Conservation (phyloP, 2,888 invertebrate species). For the Tenthredo amoena region DNA sequence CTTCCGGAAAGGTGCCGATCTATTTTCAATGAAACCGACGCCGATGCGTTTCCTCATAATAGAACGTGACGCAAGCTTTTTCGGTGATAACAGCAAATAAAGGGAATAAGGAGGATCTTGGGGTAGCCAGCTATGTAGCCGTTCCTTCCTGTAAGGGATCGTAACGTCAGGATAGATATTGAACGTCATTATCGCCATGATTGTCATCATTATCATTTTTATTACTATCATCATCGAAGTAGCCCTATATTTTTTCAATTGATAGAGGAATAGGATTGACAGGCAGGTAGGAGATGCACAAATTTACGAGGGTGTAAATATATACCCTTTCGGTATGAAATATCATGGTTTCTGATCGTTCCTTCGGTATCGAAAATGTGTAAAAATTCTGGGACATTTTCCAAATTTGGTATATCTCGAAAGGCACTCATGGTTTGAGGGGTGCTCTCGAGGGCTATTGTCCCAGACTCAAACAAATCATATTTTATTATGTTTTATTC, state of each 20-base stretch:
- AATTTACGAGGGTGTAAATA: neutral
- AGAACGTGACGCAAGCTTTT: constrained; percentile 37
- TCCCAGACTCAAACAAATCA: neutral
- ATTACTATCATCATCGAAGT: neutral
- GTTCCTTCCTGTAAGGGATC: neutral
- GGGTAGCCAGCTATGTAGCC: neutral
- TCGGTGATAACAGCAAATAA: constrained; percentile 11
- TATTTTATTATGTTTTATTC: neutral
- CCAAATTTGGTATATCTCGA: neutral
- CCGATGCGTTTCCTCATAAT: constrained; percentile 24
- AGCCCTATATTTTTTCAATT: neutral
- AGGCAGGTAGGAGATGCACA: neutral
- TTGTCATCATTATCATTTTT: neutral
- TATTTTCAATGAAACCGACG: constrained; percentile 21
- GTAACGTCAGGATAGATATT: constrained; percentile 34
- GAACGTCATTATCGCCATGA: constrained; percentile 12
- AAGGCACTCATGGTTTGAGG: neutral
- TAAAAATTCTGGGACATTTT: neutral
- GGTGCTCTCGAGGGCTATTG: neutral
- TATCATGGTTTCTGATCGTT: neutral
- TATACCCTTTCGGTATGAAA: too few species aligned
- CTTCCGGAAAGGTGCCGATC: constrained; percentile 4
- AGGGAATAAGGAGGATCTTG: neutral
- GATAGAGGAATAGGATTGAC: neutral
- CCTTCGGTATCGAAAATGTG: neutral